Evolutionary conservation across 2,888 invertebrate genomes (phyloP).

Genomic region (Drymonia ruficornis): DNA sequence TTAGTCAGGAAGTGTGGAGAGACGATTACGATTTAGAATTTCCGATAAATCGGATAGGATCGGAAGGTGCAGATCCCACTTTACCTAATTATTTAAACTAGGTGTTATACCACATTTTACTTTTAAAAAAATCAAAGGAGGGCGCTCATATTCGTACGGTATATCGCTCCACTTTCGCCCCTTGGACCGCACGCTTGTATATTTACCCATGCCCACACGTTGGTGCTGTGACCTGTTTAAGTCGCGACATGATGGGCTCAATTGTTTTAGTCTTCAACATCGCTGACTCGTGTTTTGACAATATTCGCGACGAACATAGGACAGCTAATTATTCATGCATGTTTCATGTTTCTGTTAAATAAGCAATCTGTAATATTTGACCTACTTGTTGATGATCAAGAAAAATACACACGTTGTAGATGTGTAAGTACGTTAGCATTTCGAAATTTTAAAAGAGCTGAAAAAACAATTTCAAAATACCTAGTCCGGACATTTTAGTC

Average conservation of each 20-base stretch:
- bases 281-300: constrained; percentile 63
- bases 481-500: no score
- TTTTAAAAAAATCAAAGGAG: neutral
- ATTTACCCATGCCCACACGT: constrained; percentile 40
- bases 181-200: constrained; percentile 40
- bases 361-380: constrained; percentile 25
- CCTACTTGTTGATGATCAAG: neutral
- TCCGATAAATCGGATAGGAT: no score
- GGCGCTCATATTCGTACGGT: constrained; percentile 29
- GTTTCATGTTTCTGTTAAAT: constrained; percentile 39
- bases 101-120: no score
- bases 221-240: constrained; percentile 55
- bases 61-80: no score
- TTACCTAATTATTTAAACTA: no score
- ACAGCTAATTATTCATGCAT: constrained; percentile 24
- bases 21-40: no score
- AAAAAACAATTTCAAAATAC: no score
- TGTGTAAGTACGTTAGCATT: no score
- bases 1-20: no score
- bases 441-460: no score
- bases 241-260: constrained; percentile 43
- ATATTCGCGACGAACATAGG: constrained; percentile 50
- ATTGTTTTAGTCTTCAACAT: constrained; percentile 58
- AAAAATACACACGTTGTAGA: neutral
- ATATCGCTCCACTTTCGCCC: constrained; percentile 49